A percentile compares a stretch with the other conserved stretches of the same genome.
These are phyloP conservation scores for Euplexia lucipara DNA, from an alignment of 2,888 invertebrate species.

Conservation along the genomic window DNA sequence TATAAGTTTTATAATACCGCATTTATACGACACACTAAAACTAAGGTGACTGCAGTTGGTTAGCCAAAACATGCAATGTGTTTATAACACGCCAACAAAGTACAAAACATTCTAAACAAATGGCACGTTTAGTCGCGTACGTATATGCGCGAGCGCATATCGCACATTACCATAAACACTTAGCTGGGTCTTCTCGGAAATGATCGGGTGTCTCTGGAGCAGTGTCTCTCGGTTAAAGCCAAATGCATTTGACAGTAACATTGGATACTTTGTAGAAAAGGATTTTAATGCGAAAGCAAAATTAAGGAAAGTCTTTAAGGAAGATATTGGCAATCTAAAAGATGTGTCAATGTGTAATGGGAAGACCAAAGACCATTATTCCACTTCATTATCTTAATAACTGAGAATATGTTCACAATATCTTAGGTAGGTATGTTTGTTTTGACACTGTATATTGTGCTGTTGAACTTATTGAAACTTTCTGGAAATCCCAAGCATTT, in stretches of 20 bases:
- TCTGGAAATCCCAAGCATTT: background rate
- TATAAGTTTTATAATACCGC: background rate
- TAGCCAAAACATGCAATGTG: conserved; percentile 21
- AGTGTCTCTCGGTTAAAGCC: background rate
- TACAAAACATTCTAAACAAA: conserved; percentile 50
- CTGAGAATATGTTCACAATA: no score
- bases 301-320: no score
- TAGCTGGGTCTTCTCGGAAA: conserved; percentile 54
- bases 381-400: no score
- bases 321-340: no score
- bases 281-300: no score
- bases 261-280: background rate
- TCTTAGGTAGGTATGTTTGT: background rate
- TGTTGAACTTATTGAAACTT: background rate
- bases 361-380: no score
- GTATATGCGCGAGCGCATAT: conserved; percentile 64
- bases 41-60: background rate
- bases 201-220: conserved; percentile 25
- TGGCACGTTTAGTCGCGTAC: conserved; percentile 45
- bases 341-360: no score
- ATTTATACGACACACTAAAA: conserved; percentile 1
- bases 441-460: background rate
- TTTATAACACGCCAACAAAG: conserved; percentile 44
- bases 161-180: conserved; percentile 62
- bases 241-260: conserved; percentile 9